Evolutionary conservation across 2,797 vertebrate genomes (phyloP), one percentile per base, ranked within the genome.

Genomic region (Neostethus bicornis): DNA sequence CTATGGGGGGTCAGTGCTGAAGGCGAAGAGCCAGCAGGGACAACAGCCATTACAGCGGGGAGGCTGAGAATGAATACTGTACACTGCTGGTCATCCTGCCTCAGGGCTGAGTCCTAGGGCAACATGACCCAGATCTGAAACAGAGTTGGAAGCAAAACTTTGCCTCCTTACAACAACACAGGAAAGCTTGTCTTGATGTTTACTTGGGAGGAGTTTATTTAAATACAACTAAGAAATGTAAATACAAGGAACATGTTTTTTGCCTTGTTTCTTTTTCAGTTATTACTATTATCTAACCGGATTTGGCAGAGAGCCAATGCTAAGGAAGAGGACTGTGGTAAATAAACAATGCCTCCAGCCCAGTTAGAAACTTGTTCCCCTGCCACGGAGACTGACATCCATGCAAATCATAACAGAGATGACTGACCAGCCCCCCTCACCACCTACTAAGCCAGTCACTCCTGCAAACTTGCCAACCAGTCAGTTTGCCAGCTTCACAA

Each of bases 321-420:
- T 53, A 57, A 17, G 26, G 43, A 35, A 29, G 31, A 49, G 42
- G 41, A 68, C 41, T 26, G 7, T 9, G 58, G 48, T 52, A 44
- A 44, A 53, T 64, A 46, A 81, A 68, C 23, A 21, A 61, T 2
- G 50, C 43, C 63, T 72, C 47, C 64, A 64, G 73, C 80, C 75
- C 76, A 76, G 82, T 68, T 19, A 60, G 69, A 73, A 61, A 31
- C 69, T 69, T 82, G 77, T 85, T 61, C 57, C 0, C 46, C 80
- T 73, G 78, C 78, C 61, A 51, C 69, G 47, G 80, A 80, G 70
- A 85, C 75, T 87, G 88, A 90, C 87, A 89, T 75, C 83, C 84
- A 79, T 90, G 85, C 78, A 91, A 90, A 91, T 90, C 86, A 91
- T 89, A 87, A 85, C 83, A 85, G 79, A 81, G 70, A 88, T 88